These are phyloP conservation scores for Macrosteles quadrilineatus DNA, from an alignment of 1,140 invertebrate genomes.

Conservation along the genomic window DNA sequence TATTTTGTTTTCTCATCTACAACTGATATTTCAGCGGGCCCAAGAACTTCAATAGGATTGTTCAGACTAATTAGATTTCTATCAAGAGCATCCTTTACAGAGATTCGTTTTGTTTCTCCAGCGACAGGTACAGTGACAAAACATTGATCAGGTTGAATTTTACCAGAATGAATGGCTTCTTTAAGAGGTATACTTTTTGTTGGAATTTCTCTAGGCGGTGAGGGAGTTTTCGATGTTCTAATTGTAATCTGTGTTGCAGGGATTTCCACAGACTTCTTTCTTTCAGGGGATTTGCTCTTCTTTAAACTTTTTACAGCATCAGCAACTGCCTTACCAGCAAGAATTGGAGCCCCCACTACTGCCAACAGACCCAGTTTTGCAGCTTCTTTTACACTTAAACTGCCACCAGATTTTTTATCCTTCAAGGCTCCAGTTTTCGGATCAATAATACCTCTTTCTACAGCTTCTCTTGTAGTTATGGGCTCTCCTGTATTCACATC, in stretches of 20 bases:
- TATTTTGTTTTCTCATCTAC: constrained; percentile 47
- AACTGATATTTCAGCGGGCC: constrained; percentile 53
- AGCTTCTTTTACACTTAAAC: constrained; percentile 67
- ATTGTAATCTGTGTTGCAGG: constrained; percentile 21
- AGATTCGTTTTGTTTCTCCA: constrained; percentile 46
- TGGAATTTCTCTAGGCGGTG: constrained; percentile 11
- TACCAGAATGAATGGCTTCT: constrained; percentile 72
- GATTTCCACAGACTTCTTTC: constrained; percentile 24
- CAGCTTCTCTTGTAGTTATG: constrained; percentile 70
- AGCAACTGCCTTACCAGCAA: constrained; percentile 81
- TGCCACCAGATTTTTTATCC: constrained; percentile 58
- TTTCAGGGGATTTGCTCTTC: constrained; percentile 38
- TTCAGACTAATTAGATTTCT: constrained; percentile 64
- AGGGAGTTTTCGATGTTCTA: neutral
- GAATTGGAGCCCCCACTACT: constrained; percentile 65
- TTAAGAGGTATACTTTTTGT: constrained; percentile 48
- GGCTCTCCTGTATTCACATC: constrained; percentile 61
- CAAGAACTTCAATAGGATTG: constrained; percentile 64
- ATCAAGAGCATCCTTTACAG: constrained; percentile 63
- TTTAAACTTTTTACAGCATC: constrained; percentile 69
- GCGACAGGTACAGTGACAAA: constrained; percentile 54
- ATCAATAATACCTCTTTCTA: constrained; percentile 68
- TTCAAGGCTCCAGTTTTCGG: constrained; percentile 69
- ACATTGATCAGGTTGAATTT: constrained; percentile 74
- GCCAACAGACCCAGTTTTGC: constrained; percentile 83